A percentile compares a stretch with the other conserved stretches of the same genome.
phyloP scores from a whole-genome alignment of 2,888 invertebrate genomes.

The Drosophila multiciliata region DNA sequence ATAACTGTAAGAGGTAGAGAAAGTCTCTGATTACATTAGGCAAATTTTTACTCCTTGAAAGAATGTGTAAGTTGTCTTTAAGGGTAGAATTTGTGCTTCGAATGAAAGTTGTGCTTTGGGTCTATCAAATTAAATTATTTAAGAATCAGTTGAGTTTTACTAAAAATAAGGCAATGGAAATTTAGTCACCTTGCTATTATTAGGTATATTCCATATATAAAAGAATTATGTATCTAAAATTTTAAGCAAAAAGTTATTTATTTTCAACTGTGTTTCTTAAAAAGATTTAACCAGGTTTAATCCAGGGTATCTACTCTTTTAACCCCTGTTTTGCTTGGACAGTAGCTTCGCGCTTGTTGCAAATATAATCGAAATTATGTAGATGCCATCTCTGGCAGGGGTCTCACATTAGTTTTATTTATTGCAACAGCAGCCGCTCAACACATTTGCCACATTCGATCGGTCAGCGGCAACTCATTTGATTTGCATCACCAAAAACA shows the following conservation, averaged over 20 bases:
- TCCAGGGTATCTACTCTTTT: neutral
- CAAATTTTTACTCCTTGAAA: neutral
- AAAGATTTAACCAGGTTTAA: neutral
- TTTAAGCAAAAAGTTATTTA: neutral
- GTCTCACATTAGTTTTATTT: constrained; percentile 54
- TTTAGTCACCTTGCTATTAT: neutral
- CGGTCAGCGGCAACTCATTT: constrained; percentile 51
- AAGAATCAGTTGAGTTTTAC: neutral
- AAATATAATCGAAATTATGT: constrained; percentile 77
- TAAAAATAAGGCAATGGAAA: neutral
- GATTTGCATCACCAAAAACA: constrained; percentile 53
- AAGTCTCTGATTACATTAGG: neutral
- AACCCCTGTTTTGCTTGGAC: constrained; percentile 24
- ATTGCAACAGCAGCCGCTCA: constrained; percentile 32
- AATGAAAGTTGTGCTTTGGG: neutral
- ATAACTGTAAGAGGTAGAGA: neutral
- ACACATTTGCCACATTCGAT: constrained; percentile 38
- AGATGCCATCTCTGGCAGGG: constrained; percentile 47
- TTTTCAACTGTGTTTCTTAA: neutral
- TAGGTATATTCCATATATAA: neutral
- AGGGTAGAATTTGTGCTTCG: neutral
- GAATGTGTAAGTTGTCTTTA: neutral
- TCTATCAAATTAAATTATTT: neutral
- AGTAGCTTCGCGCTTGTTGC: constrained; percentile 25
- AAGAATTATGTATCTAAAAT: neutral